Percentiles rank a stretch among this genome's conserved stretches.
Evolutionary conservation across 2,113 vertebrate species (phyloP).

Genomic region (Chaenocephalus aceratus): DNA sequence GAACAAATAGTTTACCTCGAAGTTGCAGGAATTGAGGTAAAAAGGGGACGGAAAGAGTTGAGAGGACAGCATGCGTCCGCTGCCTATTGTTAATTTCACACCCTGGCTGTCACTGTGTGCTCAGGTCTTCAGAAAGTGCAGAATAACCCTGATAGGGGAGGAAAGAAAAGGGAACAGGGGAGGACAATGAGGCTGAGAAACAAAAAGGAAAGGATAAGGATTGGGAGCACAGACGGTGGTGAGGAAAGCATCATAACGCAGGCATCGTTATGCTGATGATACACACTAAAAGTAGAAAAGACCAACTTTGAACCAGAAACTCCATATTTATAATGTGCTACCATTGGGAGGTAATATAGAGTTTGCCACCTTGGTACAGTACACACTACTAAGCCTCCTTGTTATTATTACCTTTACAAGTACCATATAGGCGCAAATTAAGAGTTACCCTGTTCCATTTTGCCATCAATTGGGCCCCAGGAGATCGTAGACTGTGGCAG

Average conservation of each 20-base stretch:
- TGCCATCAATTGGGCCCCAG: no score
- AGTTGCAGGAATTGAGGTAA: background rate
- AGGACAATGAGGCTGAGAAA: background rate
- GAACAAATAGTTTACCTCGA: background rate
- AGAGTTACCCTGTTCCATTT: no score
- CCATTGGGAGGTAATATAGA: no score
- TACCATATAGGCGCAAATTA: no score
- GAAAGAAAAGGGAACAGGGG: background rate
- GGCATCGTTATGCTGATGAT: slow-evolving; percentile 1
- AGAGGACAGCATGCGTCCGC: slow-evolving; percentile 7
- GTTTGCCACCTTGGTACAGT: no score
- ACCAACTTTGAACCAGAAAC: no score
- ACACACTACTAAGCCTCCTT: no score
- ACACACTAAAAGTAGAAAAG: background rate
- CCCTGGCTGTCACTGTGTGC: slow-evolving; percentile 41
- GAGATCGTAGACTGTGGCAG: no score
- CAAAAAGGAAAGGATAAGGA: background rate
- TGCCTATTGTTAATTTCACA: slow-evolving; percentile 44
- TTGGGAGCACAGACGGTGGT: background rate
- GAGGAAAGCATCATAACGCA: background rate
- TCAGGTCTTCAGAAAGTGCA: slow-evolving; percentile 25
- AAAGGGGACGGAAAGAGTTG: background rate
- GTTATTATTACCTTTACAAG: no score
- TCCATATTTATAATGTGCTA: no score
- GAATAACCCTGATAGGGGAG: background rate